These are phyloP conservation scores for Cheilosia soror DNA, from an alignment of 2,888 invertebrate species.

Conservation along the genomic window DNA sequence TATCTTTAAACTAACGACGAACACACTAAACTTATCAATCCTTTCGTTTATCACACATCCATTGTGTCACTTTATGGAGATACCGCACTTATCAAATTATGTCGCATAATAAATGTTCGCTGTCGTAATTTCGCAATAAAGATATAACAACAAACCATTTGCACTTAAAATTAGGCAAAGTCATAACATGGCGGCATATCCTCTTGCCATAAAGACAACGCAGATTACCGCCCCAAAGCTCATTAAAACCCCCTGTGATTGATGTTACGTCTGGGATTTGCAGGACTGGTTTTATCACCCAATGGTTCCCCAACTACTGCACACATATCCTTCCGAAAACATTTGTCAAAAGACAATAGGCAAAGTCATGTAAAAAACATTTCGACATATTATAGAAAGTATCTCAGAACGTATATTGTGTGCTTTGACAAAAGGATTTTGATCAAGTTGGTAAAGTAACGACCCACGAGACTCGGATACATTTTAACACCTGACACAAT, in stretches of 20 bases:
- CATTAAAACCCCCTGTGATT: slow-evolving; percentile 34
- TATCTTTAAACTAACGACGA: too few species aligned
- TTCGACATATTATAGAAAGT: too few species aligned
- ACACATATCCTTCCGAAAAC: slow-evolving; percentile 8
- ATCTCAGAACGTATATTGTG: background rate
- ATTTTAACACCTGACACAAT: slow-evolving; percentile 42
- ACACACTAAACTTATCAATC: too few species aligned
- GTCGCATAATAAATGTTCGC: too few species aligned
- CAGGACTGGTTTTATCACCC: background rate
- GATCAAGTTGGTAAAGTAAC: background rate
- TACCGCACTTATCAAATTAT: too few species aligned
- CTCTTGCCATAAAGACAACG: slow-evolving; percentile 10
- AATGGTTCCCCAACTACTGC: background rate
- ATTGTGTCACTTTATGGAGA: too few species aligned
- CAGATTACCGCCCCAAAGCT: slow-evolving; percentile 11
- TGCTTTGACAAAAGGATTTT: background rate
- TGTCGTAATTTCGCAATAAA: too few species aligned
- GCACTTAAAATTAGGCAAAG: slow-evolving; percentile 20
- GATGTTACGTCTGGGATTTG: slow-evolving; percentile 38
- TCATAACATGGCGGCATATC: slow-evolving; percentile 7
- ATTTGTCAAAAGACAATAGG: slow-evolving; percentile 32
- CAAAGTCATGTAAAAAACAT: background rate
- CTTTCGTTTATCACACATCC: too few species aligned
- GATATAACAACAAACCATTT: background rate
- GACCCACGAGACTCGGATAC: background rate